phyloP scores from a whole-genome alignment of 2,113 vertebrate genomes.

The Cathartes aura region DNA sequence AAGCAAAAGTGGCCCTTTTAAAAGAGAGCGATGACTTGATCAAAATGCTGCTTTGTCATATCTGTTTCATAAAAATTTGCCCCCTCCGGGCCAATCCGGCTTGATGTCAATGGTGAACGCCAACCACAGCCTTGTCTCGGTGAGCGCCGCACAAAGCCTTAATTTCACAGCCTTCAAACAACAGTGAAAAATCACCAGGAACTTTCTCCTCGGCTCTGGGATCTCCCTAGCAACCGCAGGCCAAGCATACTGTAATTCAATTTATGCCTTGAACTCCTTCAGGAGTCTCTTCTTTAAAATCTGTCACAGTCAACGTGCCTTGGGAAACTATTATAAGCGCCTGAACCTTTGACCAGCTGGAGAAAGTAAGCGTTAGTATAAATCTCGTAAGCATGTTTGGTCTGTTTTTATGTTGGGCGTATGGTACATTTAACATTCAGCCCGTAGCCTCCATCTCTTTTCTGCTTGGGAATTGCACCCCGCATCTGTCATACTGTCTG shows the following conservation, averaged over 20 bases:
- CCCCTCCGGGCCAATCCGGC: slow-evolving; percentile 44
- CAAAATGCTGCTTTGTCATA: slow-evolving; percentile 71
- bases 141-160: slow-evolving; percentile 38
- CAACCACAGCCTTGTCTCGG: slow-evolving; percentile 51
- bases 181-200: slow-evolving; percentile 72
- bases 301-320: slow-evolving; percentile 71
- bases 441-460: slow-evolving; percentile 34
- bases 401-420: slow-evolving; percentile 51
- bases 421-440: slow-evolving; percentile 77
- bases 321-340: slow-evolving; percentile 69
- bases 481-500: slow-evolving; percentile 74
- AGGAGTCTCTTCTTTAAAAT: slow-evolving; percentile 70
- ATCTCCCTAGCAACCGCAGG: slow-evolving; percentile 74
- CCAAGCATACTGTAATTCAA: slow-evolving; percentile 76
- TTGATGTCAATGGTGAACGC: slow-evolving; percentile 52
- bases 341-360: slow-evolving; percentile 72
- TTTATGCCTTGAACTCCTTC: slow-evolving; percentile 76
- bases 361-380: slow-evolving; percentile 69
- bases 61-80: slow-evolving; percentile 67
- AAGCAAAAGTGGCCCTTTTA: not conserved
- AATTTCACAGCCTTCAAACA: slow-evolving; percentile 72
- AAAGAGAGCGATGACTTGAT: slow-evolving; percentile 55
- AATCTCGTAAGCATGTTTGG: slow-evolving; percentile 70
- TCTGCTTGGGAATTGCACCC: slow-evolving; percentile 65
- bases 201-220: slow-evolving; percentile 47